A percentile compares a stretch with the other conserved stretches of the same genome.
Evolutionary conservation across 2,888 invertebrate genomes (phyloP).

Genomic region (Artemia sinica): DNA sequence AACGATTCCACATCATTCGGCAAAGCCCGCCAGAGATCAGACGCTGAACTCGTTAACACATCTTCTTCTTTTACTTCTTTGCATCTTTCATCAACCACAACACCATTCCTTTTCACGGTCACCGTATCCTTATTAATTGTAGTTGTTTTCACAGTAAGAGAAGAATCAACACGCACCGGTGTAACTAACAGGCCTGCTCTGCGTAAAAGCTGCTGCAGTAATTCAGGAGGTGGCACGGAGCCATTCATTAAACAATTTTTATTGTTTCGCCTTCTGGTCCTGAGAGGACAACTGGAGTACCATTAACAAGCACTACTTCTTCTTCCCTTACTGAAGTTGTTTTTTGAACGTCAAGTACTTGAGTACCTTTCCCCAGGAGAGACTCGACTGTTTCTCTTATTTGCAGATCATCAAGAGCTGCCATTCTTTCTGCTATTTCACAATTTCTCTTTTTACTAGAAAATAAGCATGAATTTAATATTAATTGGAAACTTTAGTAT

Average conservation of each 20-base stretch:
- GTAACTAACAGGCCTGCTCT: conserved; percentile 43
- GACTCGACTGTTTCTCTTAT: conserved; percentile 55
- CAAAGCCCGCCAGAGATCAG: conserved; percentile 27
- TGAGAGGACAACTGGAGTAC: conserved; percentile 46
- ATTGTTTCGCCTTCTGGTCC: conserved; percentile 50
- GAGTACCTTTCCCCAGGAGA: conserved; percentile 49
- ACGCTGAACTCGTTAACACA: conserved; percentile 40
- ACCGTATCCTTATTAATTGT: conserved; percentile 52
- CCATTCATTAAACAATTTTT: conserved; percentile 45
- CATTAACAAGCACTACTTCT: conserved; percentile 51
- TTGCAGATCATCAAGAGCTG: conserved; percentile 46
- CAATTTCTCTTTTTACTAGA: neutral
- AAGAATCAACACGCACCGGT: conserved; percentile 50
- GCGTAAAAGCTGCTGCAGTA: conserved; percentile 48
- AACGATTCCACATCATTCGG: neutral
- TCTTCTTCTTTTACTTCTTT: conserved; percentile 53
- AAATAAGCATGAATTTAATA: too few relatives aligned
- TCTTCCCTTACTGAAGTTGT: conserved; percentile 52
- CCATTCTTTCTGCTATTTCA: conserved; percentile 25
- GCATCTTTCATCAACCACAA: conserved; percentile 48
- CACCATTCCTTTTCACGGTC: conserved; percentile 44
- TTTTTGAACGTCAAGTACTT: conserved; percentile 53
- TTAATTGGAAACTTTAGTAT: too few relatives aligned
- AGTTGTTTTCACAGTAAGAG: conserved; percentile 49
- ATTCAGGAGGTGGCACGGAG: conserved; percentile 47